Evolutionary conservation across 2,888 invertebrate genomes (phyloP).

Genomic region (Sminthurinus aureus): DNA sequence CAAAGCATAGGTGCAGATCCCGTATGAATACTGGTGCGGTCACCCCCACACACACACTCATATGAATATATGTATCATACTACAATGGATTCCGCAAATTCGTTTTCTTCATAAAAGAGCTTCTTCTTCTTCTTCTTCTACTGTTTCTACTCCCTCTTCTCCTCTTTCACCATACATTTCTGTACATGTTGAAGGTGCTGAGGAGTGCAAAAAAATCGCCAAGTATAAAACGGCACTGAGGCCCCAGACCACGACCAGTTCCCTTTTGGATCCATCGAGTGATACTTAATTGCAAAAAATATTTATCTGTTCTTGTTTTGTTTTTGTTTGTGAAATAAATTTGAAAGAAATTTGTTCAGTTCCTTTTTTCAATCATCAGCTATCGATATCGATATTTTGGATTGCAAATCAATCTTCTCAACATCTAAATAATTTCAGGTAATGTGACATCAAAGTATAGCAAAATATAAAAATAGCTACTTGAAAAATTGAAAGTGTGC

Average conservation of each 20-base stretch:
- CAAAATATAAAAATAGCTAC: not conserved
- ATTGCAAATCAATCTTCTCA: not conserved
- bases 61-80: constrained; percentile 30
- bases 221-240: constrained; percentile 60
- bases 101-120: constrained; percentile 47
- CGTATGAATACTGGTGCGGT: constrained; percentile 40
- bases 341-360: too few species aligned
- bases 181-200: constrained; percentile 15
- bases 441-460: not conserved
- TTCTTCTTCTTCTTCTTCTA: too few species aligned
- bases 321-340: too few species aligned
- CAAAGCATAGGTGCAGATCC: constrained; percentile 45
- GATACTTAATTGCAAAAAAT: constrained; percentile 26
- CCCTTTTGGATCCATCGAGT: constrained; percentile 44
- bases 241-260: constrained; percentile 59
- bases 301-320: too few species aligned
- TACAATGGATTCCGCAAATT: constrained; percentile 54
- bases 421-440: not conserved
- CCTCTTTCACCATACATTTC: not conserved
- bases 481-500: not conserved
- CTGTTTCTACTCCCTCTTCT: too few species aligned
- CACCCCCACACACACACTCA: constrained; percentile 45
- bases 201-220: constrained; percentile 58
- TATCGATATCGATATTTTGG: not conserved
- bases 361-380: too few species aligned